A percentile compares a stretch with the other conserved stretches of the same genome.
Evolutionary conservation across 2,113 vertebrate species (phyloP).

Genomic region (Alligator sinensis): DNA sequence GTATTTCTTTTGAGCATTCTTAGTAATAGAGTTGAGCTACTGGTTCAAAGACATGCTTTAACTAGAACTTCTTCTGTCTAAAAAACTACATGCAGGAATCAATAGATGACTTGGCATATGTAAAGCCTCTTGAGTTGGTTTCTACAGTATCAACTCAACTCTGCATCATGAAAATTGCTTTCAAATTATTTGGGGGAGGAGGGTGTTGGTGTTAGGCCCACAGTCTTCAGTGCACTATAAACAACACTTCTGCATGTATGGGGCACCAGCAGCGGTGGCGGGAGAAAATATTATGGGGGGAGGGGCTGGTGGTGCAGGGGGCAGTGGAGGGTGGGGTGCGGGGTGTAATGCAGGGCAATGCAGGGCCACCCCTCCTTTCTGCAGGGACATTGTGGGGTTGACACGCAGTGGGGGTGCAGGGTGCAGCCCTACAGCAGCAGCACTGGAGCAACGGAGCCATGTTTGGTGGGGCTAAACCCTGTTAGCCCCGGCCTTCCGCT

Average conservation of each 20-base stretch:
- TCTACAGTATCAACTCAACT: background rate
- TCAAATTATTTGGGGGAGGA: background rate
- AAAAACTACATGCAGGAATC: background rate
- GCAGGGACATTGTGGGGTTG: too few species aligned
- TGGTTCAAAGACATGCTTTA: background rate
- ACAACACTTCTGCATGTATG: background rate
- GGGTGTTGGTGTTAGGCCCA: background rate
- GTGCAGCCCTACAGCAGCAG: too few species aligned
- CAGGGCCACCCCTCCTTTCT: too few species aligned
- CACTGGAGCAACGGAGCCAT: too few species aligned
- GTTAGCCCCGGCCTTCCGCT: too few species aligned
- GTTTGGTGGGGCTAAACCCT: too few species aligned
- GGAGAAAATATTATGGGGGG: too few species aligned
- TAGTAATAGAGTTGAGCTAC: background rate
- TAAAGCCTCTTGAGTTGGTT: background rate
- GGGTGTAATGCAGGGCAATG: too few species aligned
- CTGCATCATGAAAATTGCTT: background rate
- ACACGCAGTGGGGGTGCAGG: too few species aligned
- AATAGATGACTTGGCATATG: background rate
- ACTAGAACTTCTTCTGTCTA: background rate
- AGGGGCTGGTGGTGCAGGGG: too few species aligned
- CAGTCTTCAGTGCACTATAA: background rate
- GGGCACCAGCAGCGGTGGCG: too few species aligned
- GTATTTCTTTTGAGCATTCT: background rate
- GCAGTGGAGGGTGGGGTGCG: too few species aligned